phyloP scores from a whole-genome alignment of 2,888 invertebrate species.

The Torymus texanus region DNA sequence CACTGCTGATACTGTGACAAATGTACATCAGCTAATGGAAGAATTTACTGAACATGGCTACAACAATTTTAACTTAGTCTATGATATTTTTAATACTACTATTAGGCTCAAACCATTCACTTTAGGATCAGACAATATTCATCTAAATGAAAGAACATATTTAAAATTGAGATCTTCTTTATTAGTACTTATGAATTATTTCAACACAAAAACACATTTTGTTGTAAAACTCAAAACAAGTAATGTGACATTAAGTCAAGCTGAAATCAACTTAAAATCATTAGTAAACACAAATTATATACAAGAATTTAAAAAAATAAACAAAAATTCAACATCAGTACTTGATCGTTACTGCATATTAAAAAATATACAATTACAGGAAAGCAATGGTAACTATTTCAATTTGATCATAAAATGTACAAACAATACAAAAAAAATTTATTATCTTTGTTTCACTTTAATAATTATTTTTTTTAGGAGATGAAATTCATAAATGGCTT shows the following conservation, averaged over 20 bases:
- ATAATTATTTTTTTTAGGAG: slow-evolving; percentile 47
- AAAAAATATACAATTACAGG: slow-evolving; percentile 49
- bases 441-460: slow-evolving; percentile 6
- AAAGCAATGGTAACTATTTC: slow-evolving; percentile 15
- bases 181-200: slow-evolving; percentile 75
- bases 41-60: slow-evolving; percentile 56
- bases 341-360: slow-evolving; percentile 73
- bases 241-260: slow-evolving; percentile 74
- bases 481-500: slow-evolving; percentile 68
- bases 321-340: slow-evolving; percentile 72
- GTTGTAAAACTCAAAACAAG: slow-evolving; percentile 74
- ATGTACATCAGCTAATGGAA: slow-evolving; percentile 76
- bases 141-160: slow-evolving; percentile 76
- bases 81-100: slow-evolving; percentile 69
- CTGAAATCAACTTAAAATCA: slow-evolving; percentile 76
- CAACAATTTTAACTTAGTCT: slow-evolving; percentile 65
- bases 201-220: slow-evolving; percentile 76
- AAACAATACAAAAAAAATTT: no score
- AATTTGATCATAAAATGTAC: no score
- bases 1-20: slow-evolving; percentile 77
- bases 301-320: slow-evolving; percentile 72
- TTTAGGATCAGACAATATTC: slow-evolving; percentile 66
- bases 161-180: slow-evolving; percentile 76
- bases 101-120: slow-evolving; percentile 68
- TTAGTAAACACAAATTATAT: slow-evolving; percentile 75